Evolutionary conservation across 2,113 vertebrate species (phyloP).

Genomic region (Rafetus swinhoei): DNA sequence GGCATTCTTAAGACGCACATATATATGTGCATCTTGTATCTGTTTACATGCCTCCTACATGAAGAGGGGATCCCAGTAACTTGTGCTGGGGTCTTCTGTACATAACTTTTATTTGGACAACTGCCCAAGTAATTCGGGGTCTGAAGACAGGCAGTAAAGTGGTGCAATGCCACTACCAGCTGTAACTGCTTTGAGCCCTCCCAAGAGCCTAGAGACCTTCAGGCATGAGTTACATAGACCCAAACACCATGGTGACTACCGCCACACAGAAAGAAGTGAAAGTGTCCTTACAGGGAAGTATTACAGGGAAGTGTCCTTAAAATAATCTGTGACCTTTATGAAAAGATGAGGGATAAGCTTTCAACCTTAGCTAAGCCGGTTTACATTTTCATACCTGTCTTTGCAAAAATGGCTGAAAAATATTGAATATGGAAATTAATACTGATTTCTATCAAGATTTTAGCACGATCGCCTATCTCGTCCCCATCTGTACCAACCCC

Average conservation of each 20-base stretch:
- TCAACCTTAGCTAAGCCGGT: not conserved
- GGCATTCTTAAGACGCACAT: not conserved
- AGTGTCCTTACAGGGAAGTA: not conserved
- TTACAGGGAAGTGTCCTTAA: not conserved
- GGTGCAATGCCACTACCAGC: not conserved
- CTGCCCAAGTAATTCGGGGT: not conserved
- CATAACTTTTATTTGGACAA: not conserved
- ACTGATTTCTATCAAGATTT: not conserved
- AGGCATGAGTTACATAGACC: not conserved
- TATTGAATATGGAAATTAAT: not conserved
- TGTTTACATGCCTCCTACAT: not conserved
- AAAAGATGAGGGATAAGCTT: not conserved
- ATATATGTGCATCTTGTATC: not conserved
- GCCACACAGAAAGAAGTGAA: no score
- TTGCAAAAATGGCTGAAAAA: not conserved
- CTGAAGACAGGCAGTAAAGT: not conserved
- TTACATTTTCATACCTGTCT: not conserved
- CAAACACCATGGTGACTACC: no score
- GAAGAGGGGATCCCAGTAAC: not conserved
- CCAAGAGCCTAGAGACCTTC: not conserved
- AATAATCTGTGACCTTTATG: not conserved
- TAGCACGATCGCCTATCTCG: not conserved
- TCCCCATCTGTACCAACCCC: no score
- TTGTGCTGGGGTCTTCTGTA: not conserved
- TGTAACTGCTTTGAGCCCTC: not conserved